Percentiles rank a stretch among this genome's conserved stretches.
phyloP scores from a whole-genome alignment of 2,888 invertebrate species.

The Graphium colonna region DNA sequence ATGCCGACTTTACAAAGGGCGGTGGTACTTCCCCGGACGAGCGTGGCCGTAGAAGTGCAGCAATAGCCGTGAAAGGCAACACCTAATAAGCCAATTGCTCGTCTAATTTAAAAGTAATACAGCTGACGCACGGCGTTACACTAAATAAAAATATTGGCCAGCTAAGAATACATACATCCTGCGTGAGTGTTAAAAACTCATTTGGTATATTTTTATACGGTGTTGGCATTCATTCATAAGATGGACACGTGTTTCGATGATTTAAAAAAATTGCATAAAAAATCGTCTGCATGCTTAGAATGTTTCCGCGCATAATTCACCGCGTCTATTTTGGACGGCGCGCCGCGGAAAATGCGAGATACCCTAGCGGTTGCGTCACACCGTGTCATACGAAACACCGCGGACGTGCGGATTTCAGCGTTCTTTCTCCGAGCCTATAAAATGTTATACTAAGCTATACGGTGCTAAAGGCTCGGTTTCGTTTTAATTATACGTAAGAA shows the following conservation, averaged over 20 bases:
- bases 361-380: conserved; percentile 31
- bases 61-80: no score
- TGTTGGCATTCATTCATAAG: conserved; percentile 72
- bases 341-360: conserved; percentile 29
- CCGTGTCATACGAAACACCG: conserved; percentile 1
- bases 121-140: neutral
- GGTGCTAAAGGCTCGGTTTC: conserved; percentile 51
- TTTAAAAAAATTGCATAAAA: conserved; percentile 40
- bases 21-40: no score
- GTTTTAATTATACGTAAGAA: conserved; percentile 58
- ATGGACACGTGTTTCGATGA: conserved; percentile 42
- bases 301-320: conserved; percentile 37
- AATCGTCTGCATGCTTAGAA: conserved; percentile 31
- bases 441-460: neutral
- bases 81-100: neutral
- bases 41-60: no score
- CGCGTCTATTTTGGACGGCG: conserved; percentile 38
- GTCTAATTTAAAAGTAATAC: conserved; percentile 10
- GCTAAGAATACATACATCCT: neutral
- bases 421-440: conserved; percentile 35
- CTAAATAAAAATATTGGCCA: neutral
- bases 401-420: conserved; percentile 24
- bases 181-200: conserved; percentile 5
- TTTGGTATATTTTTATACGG: conserved; percentile 2
- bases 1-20: no score